phyloP scores from a whole-genome alignment of 2,797 vertebrate species.

The Melanotaenia trifasciata region DNA sequence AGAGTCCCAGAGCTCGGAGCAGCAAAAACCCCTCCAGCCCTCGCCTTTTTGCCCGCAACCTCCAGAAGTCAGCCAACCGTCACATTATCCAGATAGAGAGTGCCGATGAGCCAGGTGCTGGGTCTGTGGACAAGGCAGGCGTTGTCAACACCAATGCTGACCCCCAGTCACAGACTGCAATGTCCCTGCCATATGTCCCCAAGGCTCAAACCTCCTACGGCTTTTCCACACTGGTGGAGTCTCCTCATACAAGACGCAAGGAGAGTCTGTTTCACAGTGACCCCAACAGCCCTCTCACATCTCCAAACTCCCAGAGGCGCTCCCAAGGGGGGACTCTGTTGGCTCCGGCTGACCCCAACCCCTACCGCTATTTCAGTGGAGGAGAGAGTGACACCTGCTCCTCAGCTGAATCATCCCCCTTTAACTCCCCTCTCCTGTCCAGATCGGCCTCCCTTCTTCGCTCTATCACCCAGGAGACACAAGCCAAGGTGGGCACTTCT shows the following conservation, averaged over 20 bases:
- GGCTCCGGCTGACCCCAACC: slow-evolving; percentile 87
- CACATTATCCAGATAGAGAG: slow-evolving; percentile 98
- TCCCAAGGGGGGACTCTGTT: slow-evolving; percentile 82
- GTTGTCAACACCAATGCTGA: slow-evolving; percentile 85
- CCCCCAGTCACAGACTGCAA: slow-evolving; percentile 92
- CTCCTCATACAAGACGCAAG: slow-evolving; percentile 94
- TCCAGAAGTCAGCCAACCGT: slow-evolving; percentile 88
- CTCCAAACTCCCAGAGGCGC: slow-evolving; percentile 86
- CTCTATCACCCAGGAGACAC: slow-evolving; percentile 93
- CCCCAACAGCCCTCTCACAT: slow-evolving; percentile 90
- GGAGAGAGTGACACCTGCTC: slow-evolving; percentile 98
- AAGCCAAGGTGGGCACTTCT: slow-evolving; percentile 86
- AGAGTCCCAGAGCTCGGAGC: slow-evolving; percentile 81
- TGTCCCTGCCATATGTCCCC: slow-evolving; percentile 94
- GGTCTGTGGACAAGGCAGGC: slow-evolving; percentile 20
- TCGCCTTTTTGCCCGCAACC: slow-evolving; percentile 84
- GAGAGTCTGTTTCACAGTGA: slow-evolving; percentile 97
- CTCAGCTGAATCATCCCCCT: slow-evolving; percentile 94
- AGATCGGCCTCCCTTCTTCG: slow-evolving; percentile 93
- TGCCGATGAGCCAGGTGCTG: slow-evolving; percentile 86
- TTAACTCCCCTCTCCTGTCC: slow-evolving; percentile 92
- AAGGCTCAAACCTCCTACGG: slow-evolving; percentile 97
- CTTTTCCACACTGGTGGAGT: slow-evolving; percentile 93
- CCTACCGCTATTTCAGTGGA: slow-evolving; percentile 92
- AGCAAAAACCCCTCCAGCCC: slow-evolving; percentile 89